phyloP scores from a whole-genome alignment of 2,888 invertebrate genomes.

The Pachliopta kotzebuea region DNA sequence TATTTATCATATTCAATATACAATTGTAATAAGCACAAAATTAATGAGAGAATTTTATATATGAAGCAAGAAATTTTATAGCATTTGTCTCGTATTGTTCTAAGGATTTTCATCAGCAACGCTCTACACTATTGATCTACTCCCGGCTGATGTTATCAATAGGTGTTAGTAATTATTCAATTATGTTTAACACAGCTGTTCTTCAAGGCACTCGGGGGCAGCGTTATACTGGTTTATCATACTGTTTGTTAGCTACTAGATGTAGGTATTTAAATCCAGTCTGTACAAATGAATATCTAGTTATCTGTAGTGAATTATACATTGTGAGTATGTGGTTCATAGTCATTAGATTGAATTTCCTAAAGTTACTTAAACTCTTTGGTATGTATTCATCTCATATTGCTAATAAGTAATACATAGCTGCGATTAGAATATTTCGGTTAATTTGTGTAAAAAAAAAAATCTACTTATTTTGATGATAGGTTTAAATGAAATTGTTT shows the following conservation, averaged over 20 bases:
- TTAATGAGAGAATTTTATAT: constrained; percentile 55
- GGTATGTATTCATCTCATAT: constrained; percentile 50
- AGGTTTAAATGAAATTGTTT: constrained; percentile 43
- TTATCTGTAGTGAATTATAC: constrained; percentile 77
- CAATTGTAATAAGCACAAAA: constrained; percentile 27
- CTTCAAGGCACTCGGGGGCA: constrained; percentile 44
- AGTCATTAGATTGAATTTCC: constrained; percentile 62
- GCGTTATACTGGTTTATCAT: constrained; percentile 61
- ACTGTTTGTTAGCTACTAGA: constrained; percentile 74
- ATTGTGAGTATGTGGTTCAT: constrained; percentile 70
- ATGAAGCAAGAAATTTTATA: constrained; percentile 39
- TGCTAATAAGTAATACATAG: constrained; percentile 35
- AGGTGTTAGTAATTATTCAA: constrained; percentile 46
- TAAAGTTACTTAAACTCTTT: constrained; percentile 54
- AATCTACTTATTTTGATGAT: constrained; percentile 24
- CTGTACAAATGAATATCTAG: constrained; percentile 76
- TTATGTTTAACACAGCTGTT: constrained; percentile 45
- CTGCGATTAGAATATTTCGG: constrained; percentile 29
- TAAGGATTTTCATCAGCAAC: neutral
- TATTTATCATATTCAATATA: constrained; percentile 41
- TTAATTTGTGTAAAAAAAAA: constrained; percentile 20
- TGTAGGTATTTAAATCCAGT: constrained; percentile 74
- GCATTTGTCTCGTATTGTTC: constrained; percentile 42
- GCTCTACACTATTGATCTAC: constrained; percentile 31
- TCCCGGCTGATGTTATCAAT: constrained; percentile 74